Evolutionary conservation across 2,113 vertebrate species (phyloP).

Genomic region (Taxidea taxus): DNA sequence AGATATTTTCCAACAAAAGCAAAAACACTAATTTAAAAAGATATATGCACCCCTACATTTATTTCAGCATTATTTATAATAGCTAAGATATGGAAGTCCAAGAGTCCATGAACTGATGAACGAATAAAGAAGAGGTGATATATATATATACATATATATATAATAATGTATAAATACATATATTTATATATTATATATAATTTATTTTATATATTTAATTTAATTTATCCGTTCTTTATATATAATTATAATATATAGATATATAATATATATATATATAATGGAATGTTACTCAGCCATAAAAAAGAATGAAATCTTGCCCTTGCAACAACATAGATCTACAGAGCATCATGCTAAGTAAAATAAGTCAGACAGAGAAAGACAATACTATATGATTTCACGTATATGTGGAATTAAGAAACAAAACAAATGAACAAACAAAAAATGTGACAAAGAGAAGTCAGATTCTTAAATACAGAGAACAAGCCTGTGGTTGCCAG

Average conservation of each 20-base stretch:
- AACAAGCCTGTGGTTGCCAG: background rate
- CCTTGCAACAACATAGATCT: background rate
- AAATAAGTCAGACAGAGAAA: background rate
- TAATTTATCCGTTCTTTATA: no score
- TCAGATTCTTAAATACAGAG: background rate
- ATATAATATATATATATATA: no score
- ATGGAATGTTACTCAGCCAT: background rate
- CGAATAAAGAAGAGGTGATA: background rate
- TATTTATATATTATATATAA: no score
- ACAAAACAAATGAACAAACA: background rate
- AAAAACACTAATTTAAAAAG: background rate
- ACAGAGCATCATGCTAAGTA: background rate
- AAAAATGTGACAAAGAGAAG: background rate
- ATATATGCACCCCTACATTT: background rate
- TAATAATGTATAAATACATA: no score
- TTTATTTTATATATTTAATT: no score
- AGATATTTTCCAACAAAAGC: background rate
- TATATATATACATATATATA: no score
- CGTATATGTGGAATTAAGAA: background rate
- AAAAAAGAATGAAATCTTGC: background rate
- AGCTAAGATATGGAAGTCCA: background rate
- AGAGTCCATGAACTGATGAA: background rate
- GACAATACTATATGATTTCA: background rate
- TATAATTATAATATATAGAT: no score
- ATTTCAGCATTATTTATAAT: background rate